Evolutionary conservation across 2,797 vertebrate genomes (phyloP), one percentile per base, ranked within the genome.

Genomic region (Cetoscarus ocellatus): DNA sequence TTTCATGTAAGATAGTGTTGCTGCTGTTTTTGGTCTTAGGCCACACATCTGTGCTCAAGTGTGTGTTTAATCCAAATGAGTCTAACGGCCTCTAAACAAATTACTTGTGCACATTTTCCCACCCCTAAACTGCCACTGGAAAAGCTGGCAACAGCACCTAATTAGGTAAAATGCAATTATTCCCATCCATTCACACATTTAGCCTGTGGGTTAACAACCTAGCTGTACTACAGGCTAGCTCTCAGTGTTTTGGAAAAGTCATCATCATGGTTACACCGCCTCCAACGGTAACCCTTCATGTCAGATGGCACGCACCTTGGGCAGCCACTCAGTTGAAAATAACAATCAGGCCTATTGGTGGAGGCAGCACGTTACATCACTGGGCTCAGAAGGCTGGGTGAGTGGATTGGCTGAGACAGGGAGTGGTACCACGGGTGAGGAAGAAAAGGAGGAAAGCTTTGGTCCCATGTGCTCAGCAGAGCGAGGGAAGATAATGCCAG

Each of bases 101-200:
- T 92, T 88, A 92, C 87, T 77, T 73, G 63, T 73, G 83, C 64
- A 44, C 81, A 80, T 88, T 88, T 88, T 83, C 73, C 79, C 80
- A 82, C 57, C 86, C 79, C 73, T 79, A 87, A 90, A 92, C 84
- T 87, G 89, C 87, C 78, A 88, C 82, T 85, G 90, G 87, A 88
- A 91, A 89, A 88, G 82, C 86, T 91, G 89, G 90, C 90, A 91
- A 87, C 83, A 76, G 77, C 81, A 77, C 62, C 84, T 84, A 92
- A 90, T 93, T 91, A 90, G 85, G 80, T 84, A 80, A 86, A 92
- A 92, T 88, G 79, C 88, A 90, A 92, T 92, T 92, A 91, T 91
- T 92, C 86, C 72, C 84, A 92, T 88, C 87, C 85, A 85, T 92
- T 92, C 90, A 86, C 78, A 86, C 86, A 84, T 91, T 92, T 89